Evolutionary conservation across 2,888 invertebrate genomes (phyloP), one percentile per base, ranked within the genome.

Genomic region (Cosmia trapezina): DNA sequence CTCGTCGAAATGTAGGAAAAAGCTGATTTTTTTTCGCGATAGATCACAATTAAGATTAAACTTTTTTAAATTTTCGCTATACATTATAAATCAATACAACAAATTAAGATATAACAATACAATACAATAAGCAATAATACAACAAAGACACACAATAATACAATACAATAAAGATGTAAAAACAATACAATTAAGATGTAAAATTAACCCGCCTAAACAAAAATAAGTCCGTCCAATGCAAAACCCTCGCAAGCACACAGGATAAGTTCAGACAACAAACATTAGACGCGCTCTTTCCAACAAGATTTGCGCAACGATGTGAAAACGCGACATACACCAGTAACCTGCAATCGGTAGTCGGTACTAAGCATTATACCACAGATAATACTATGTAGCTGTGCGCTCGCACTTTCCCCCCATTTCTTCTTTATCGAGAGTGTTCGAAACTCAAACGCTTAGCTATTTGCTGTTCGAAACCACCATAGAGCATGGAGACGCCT

Each of bases 381-480:
- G 4, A 0, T 45, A 14, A 47, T 73, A 49, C 22, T 37, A n/a
- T 64, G 53, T 64, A 37, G 33, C 41, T 62, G n/a, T 57, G 19
- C 33, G 47, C 41, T 63, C 57, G 54, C 65, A 82, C 65, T 82
- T 80, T 71, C 82, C 64, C 67, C 33, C 71, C 56, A 65, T 81
- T 76, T 78, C 83, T 80, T 80, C 65, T 78, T 69, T 56, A 83
- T 69, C 68, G 73, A 80, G 56, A 77, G 60, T 75, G 70, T 79
- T 76, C 62, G 70, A 66, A 70, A 79, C 43, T 80, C 45, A 45
- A 81, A 57, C 41, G 57, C 43, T 62, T 43, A 22, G 33, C 17
- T 77, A 65, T 65, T 69, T 68, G 54, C 62, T 63, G 66, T 66
- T 51, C n/a, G 43, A 4, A 64, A 43, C 17, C 5, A 54, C 53